Evolutionary conservation across 2,113 vertebrate species (phyloP).

Genomic region (Myotis brandtii): DNA sequence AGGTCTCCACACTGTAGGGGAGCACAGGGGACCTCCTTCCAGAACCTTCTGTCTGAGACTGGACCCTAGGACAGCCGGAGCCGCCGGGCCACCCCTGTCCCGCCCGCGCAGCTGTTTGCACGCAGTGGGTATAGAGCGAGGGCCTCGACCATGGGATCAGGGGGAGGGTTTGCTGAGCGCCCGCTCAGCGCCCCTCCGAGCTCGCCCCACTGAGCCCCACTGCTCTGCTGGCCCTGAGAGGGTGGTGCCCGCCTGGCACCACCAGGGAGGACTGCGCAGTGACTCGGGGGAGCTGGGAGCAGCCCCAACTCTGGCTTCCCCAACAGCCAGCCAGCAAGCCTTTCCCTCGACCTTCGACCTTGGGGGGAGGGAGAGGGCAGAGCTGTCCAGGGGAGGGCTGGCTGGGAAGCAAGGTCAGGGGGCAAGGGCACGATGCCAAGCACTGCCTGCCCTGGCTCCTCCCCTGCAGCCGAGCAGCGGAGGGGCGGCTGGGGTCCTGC

Average conservation of each 20-base stretch:
- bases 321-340: neutral
- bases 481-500: neutral
- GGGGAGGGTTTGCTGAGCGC: neutral
- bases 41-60: neutral
- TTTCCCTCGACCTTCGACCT: fast-evolving
- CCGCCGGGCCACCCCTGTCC: neutral
- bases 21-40: neutral
- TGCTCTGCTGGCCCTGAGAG: neutral
- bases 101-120: fast-evolving
- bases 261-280: fast-evolving
- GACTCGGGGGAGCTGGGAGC: neutral
- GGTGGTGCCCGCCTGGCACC: neutral
- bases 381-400: neutral
- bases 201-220: too few relatives aligned
- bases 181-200: neutral
- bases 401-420: neutral
- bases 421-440: neutral
- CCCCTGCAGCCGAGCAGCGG: neutral
- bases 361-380: neutral
- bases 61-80: neutral
- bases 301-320: too few relatives aligned
- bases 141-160: neutral
- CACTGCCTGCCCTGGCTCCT: fast-evolving
- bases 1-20: neutral
- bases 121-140: fast-evolving